Evolutionary conservation across 2,797 vertebrate genomes (phyloP), one percentile per base, ranked within the genome.

Genomic region (Anableps anableps): DNA sequence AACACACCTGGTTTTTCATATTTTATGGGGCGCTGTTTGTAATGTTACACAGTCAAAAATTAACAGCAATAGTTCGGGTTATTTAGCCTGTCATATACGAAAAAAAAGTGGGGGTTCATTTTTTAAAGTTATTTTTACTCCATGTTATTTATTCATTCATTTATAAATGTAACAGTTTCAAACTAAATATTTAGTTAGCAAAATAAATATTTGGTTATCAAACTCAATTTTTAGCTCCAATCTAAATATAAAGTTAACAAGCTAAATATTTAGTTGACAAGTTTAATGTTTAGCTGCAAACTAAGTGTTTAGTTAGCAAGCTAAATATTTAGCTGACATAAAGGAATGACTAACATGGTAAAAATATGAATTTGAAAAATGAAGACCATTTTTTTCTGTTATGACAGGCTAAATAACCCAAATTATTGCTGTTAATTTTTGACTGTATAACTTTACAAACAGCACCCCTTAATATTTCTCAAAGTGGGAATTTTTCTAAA

Each of bases 401-500:
- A 55, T n/a, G 53, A n/a, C 26, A n/a, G 53, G 1, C 26, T n/a
- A 58, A 58, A 29, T 11, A 21, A 10, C 11, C 53, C 26, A 5
- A 58, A 58, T 58, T 58, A 58, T 58, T 29, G n/a, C 53, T 58
- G 53, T 55, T 55, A 58, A 58, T 58, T 58, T 58, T n/a, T n/a
- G n/a, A n/a, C n/a, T n/a, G n/a, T n/a, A n/a, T n/a, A n/a, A n/a
- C n/a, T n/a, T n/a, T n/a, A n/a, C n/a, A n/a, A n/a, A n/a, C n/a
- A n/a, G 13, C 53, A n/a, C 3, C 9, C 23, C 23, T 3, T 10
- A 0, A 53, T n/a, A 55, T 43, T 43, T 43, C 41, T 43, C 41
- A 43, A 43, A 55, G 26, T n/a, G 10, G 26, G 17, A 4, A 13
- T 4, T 13, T 55, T 55, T n/a, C 26, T 55, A 55, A 55, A n/a